phyloP scores from a whole-genome alignment of 2,797 vertebrate genomes.

The Erpetoichthys calabaricus region DNA sequence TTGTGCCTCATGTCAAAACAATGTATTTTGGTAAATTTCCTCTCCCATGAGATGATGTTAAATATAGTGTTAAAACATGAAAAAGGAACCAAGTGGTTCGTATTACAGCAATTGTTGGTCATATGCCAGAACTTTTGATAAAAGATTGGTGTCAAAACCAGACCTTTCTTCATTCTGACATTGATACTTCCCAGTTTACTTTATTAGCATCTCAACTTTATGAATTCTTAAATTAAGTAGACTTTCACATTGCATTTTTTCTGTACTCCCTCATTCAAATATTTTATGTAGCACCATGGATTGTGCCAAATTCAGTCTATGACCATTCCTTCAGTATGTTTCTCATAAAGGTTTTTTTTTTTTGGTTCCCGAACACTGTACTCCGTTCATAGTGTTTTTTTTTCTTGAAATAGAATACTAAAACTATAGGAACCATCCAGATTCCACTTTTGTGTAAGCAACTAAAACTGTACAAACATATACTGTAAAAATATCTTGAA shows the following conservation, averaged over 20 bases:
- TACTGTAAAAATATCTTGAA: too few relatives aligned
- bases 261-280: slow-evolving; percentile 16
- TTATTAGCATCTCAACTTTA: slow-evolving; percentile 29
- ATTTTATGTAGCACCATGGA: slow-evolving; percentile 22
- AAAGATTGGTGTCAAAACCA: slow-evolving; percentile 28
- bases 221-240: slow-evolving; percentile 34
- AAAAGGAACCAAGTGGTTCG: slow-evolving; percentile 36
- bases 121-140: slow-evolving; percentile 34
- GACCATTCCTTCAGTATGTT: too few relatives aligned
- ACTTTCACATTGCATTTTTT: slow-evolving; percentile 27
- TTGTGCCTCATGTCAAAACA: slow-evolving; percentile 45
- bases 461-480: too few relatives aligned
- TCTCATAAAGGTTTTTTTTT: too few relatives aligned
- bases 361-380: too few relatives aligned
- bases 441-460: too few relatives aligned
- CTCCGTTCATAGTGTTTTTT: too few relatives aligned
- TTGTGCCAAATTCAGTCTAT: too few relatives aligned
- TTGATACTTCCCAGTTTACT: slow-evolving; percentile 40
- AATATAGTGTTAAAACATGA: slow-evolving; percentile 38
- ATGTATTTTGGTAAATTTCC: slow-evolving; percentile 46
- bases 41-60: slow-evolving; percentile 47
- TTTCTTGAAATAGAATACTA: too few relatives aligned
- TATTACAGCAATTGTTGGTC: slow-evolving; percentile 37
- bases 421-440: too few relatives aligned
- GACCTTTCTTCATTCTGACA: slow-evolving; percentile 44